These are phyloP conservation scores for Mongoloraphidia duomilia DNA, from an alignment of 2,888 invertebrate genomes.

Conservation along the genomic window DNA sequence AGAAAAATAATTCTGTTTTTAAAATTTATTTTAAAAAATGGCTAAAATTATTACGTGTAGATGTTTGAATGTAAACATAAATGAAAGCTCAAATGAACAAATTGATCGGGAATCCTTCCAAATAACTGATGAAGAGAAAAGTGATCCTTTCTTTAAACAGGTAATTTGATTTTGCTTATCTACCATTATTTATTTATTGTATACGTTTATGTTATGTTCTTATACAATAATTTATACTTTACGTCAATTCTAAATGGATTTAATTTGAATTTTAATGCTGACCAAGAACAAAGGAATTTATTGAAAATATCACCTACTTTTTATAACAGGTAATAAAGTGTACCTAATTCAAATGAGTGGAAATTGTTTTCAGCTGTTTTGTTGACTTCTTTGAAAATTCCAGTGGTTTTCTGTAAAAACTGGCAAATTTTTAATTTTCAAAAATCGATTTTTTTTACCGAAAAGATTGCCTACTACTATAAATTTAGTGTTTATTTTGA, in stretches of 20 bases:
- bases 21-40: no score
- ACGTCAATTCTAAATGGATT: neutral
- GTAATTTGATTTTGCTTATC: slow-evolving; percentile 33
- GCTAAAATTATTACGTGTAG: slow-evolving; percentile 51
- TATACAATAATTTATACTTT: neutral
- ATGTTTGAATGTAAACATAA: slow-evolving; percentile 58
- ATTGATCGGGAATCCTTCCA: slow-evolving; percentile 40
- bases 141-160: slow-evolving; percentile 52
- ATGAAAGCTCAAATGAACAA: slow-evolving; percentile 37
- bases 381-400: no score
- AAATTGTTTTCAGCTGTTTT: no score
- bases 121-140: slow-evolving; percentile 41
- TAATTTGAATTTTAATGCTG: neutral
- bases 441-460: no score
- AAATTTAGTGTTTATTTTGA: no score
- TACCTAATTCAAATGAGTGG: no score
- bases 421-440: no score
- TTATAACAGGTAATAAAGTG: neutral
- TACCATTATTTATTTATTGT: slow-evolving; percentile 32
- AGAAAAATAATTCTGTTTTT: no score
- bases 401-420: no score
- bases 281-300: slow-evolving; percentile 21
- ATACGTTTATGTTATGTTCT: neutral
- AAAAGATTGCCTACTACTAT: no score
- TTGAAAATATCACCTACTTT: neutral